A percentile compares a stretch with the other conserved stretches of the same genome.
Conservation (phyloP, 2,113 vertebrate species). For the Jaculus jaculus region DNA sequence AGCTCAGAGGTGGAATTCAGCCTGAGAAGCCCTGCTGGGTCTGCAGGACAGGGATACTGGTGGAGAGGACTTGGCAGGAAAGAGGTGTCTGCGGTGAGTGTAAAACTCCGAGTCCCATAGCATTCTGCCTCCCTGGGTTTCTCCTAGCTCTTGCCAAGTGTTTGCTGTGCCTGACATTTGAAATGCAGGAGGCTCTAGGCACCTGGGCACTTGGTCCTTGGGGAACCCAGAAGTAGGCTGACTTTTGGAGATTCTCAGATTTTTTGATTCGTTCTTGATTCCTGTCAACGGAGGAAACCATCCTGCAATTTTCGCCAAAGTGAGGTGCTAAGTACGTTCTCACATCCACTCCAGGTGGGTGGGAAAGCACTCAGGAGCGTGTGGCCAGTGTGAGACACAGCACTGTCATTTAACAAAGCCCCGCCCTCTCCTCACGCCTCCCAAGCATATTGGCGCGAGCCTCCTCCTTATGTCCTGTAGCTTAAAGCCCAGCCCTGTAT, state of each 20-base stretch:
- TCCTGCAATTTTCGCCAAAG: not conserved
- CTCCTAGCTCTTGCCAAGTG: not conserved
- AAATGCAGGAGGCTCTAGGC: not conserved
- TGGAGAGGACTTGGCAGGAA: not conserved
- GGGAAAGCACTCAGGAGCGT: not conserved
- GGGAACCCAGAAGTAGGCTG: not conserved
- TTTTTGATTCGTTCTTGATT: not conserved
- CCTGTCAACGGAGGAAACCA: not conserved
- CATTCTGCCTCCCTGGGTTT: not conserved
- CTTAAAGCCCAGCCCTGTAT: no score
- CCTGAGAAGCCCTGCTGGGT: not conserved
- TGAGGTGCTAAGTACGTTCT: not conserved
- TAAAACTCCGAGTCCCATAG: rapidly evolving
- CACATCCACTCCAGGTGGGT: rapidly evolving
- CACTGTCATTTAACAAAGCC: not conserved
- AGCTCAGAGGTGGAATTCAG: not conserved
- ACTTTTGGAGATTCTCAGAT: not conserved
- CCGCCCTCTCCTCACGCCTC: not conserved
- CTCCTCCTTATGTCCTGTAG: not conserved
- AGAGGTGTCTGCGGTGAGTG: not conserved
- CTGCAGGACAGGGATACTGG: not conserved
- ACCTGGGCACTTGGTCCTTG: no score
- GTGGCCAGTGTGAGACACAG: rapidly evolving
- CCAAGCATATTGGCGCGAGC: not conserved
- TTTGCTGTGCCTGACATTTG: not conserved